Evolutionary conservation across 2,797 vertebrate genomes (phyloP), one percentile per base, ranked within the genome.

Genomic region (Podarcis siculus): DNA sequence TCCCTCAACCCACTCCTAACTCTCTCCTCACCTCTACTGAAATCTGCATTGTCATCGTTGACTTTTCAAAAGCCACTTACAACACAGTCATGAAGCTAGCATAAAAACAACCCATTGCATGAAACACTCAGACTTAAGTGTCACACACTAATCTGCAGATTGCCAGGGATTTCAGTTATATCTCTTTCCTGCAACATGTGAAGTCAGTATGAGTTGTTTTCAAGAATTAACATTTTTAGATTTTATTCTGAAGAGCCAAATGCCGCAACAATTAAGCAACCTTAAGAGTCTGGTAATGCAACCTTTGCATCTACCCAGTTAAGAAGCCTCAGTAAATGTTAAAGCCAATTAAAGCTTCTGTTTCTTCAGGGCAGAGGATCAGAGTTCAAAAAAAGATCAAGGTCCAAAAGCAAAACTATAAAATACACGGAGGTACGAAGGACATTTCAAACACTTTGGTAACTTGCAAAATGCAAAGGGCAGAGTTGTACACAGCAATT

Each of bases 121-220:
- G 30, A 69, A 55, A 79, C 72, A 82, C 25, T 58, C n/a, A 45
- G 27, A 79, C 73, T 77, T 78, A 72, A 17, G 61, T 58, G 32
- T 78, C 86, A 83, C 39, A 19, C 72, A 61, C 82, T 88, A 88
- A 88, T 83, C 81, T 58, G 7, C 32, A 88, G 66, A 83, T 88
- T 79, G 58, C 37, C 23, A 23, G 19, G 61, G 35, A 71, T 13
- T 12, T 67, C 42, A 17, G 37, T 73, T 30, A 66, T 27, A 32
- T 35, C 27, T 71, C 27, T 78, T 83, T 88, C 58, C 66, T 49
- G 55, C 39, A 55, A 49, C 23, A 12, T 42, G 27, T 69, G 81
- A 58, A 83, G 64, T 77, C 67, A 83, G 71, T 78, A 88, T 39
- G n/a, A 82, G 30, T 10, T 77, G 35, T 88, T 88, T 78, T 79